Conservation (phyloP, 2,888 invertebrate genomes). For the Xanthia togata region DNA sequence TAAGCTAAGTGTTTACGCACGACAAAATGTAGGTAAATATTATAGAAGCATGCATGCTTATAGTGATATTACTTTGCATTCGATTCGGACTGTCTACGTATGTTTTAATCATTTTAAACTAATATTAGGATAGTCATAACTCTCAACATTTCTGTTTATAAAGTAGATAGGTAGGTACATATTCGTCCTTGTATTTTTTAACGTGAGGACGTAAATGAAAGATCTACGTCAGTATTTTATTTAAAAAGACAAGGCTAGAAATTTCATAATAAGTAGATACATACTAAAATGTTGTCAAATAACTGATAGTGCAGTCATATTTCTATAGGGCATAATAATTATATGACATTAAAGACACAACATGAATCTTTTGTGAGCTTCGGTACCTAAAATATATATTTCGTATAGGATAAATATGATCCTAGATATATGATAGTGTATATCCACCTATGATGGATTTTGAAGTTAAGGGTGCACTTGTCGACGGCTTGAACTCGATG, state of each 20-base stretch:
- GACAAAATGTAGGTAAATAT: conserved; percentile 5
- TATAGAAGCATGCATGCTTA: neutral
- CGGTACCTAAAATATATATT: neutral
- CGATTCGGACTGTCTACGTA: neutral
- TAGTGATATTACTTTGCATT: conserved; percentile 23
- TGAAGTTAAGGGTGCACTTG: neutral
- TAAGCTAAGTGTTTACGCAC: neutral
- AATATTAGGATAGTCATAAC: neutral
- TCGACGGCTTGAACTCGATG: no score
- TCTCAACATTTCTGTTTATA: neutral
- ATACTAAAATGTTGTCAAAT: neutral
- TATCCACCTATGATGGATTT: neutral
- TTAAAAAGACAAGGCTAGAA: neutral
- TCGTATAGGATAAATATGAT: neutral
- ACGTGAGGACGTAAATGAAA: neutral
- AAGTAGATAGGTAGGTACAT: neutral
- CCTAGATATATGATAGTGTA: no score
- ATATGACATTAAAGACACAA: no score
- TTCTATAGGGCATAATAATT: no score
- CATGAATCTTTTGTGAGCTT: neutral
- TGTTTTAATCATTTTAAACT: conserved; percentile 27
- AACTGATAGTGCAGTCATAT: neutral
- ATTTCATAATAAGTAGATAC: neutral
- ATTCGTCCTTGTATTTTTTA: neutral
- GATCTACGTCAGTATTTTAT: neutral